Percentiles rank a stretch among this genome's conserved stretches.
phyloP scores from a whole-genome alignment of 2,797 vertebrate genomes.

The Bovichtus diacanthus region DNA sequence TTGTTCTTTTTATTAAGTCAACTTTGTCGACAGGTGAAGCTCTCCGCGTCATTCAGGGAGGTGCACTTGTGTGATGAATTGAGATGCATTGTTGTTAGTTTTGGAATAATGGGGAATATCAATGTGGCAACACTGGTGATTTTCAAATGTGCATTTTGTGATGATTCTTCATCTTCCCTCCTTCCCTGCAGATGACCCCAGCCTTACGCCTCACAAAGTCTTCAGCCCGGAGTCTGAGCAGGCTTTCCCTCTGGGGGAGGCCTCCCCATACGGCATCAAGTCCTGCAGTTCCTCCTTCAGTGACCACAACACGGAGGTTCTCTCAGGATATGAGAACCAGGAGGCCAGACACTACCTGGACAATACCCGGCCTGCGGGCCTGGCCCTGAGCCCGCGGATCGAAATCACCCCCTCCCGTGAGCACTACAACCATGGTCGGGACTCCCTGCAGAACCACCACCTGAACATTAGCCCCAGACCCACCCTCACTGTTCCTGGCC shows the following conservation, averaged over 20 bases:
- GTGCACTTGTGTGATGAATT: neutral
- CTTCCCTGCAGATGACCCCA: constrained; percentile 90
- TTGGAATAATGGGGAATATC: neutral
- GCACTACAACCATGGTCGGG: constrained; percentile 92
- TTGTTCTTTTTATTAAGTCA: neutral
- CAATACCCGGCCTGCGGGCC: constrained; percentile 83
- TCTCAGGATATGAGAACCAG: constrained; percentile 89
- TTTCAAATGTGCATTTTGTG: neutral
- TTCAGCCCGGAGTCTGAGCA: constrained; percentile 89
- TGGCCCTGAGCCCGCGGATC: constrained; percentile 95
- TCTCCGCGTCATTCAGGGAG: neutral
- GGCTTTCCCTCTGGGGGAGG: constrained; percentile 89
- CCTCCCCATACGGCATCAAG: constrained; percentile 90
- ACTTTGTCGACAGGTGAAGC: neutral
- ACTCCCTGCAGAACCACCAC: constrained; percentile 91
- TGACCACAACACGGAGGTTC: constrained; percentile 85
- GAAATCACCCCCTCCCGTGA: constrained; percentile 98
- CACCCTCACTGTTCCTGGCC: constrained; percentile 95
- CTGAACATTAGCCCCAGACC: constrained; percentile 90
- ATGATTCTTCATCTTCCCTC: neutral
- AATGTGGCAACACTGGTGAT: neutral
- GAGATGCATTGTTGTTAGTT: too few species aligned
- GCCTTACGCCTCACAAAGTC: constrained; percentile 89
- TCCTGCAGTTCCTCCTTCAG: constrained; percentile 87
- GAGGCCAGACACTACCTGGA: constrained; percentile 91